phyloP scores from a whole-genome alignment of 2,888 invertebrate genomes.

The Dasypogon diadema region DNA sequence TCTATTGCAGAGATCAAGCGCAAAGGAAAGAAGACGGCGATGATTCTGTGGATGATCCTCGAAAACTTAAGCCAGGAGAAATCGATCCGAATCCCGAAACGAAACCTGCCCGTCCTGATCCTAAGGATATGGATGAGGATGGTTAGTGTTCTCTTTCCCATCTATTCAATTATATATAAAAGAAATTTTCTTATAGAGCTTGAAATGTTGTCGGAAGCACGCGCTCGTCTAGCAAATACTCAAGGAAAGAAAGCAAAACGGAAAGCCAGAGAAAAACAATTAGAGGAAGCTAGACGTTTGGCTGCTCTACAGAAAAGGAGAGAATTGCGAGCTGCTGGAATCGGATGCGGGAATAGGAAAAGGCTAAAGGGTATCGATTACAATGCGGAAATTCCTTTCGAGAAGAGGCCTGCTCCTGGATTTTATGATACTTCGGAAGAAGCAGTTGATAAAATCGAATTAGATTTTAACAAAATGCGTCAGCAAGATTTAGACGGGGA shows the following conservation, averaged over 20 bases:
- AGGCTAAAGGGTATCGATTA: slow-evolving; percentile 93
- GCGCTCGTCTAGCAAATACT: slow-evolving; percentile 98
- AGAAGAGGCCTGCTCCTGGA: slow-evolving; percentile 91
- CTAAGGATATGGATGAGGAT: slow-evolving; percentile 99
- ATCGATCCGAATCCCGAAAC: slow-evolving; percentile 99
- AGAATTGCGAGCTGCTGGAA: slow-evolving; percentile 97
- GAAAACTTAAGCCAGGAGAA: slow-evolving; percentile 98
- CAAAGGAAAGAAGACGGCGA: slow-evolving; percentile 97
- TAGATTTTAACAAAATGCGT: slow-evolving; percentile 88
- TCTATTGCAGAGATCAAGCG: slow-evolving; percentile 89
- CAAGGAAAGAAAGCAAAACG: slow-evolving; percentile 95
- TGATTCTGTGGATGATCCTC: slow-evolving; percentile 91
- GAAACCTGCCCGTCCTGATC: slow-evolving; percentile 98
- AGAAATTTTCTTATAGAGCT: slow-evolving; percentile 75
- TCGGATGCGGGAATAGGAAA: slow-evolving; percentile 71
- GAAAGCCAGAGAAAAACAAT: slow-evolving; percentile 96
- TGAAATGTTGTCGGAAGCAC: slow-evolving; percentile 99
- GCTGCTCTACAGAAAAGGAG: slow-evolving; percentile 98
- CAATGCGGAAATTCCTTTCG: slow-evolving; percentile 97
- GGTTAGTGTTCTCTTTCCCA: slow-evolving; percentile 71
- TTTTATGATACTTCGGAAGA: slow-evolving; percentile 97
- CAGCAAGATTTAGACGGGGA: slow-evolving; percentile 96
- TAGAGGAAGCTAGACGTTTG: slow-evolving; percentile 96
- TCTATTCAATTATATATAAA: background rate
- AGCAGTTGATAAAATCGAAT: slow-evolving; percentile 86